Percentiles rank a stretch among this genome's conserved stretches.
Conservation (phyloP, 2,888 invertebrate genomes). For the Agrenia bidenticulata region DNA sequence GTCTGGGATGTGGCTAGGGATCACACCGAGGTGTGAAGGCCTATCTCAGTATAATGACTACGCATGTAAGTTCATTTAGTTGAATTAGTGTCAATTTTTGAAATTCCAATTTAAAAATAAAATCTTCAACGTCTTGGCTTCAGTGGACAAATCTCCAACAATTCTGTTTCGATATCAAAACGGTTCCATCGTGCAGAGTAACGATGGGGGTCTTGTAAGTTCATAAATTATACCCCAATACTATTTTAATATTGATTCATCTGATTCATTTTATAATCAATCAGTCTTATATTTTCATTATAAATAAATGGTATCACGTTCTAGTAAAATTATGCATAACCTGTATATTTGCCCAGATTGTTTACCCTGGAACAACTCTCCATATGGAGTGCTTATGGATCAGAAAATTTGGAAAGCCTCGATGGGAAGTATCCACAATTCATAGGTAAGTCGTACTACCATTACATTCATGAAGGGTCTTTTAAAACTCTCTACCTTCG, state of each 20-base stretch:
- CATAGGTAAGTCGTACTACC: constrained; percentile 19
- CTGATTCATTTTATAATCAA: background rate
- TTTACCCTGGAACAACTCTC: constrained; percentile 66
- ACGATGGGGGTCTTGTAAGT: constrained; percentile 76
- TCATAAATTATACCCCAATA: no score
- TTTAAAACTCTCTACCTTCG: no score
- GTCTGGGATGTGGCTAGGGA: constrained; percentile 61
- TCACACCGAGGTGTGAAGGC: background rate
- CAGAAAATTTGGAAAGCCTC: constrained; percentile 70
- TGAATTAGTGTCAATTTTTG: background rate
- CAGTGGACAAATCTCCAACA: constrained; percentile 41
- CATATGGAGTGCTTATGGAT: constrained; percentile 90
- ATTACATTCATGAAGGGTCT: no score
- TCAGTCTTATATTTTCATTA: no score
- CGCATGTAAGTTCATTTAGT: background rate
- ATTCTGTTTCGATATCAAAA: constrained; percentile 55
- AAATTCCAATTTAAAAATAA: background rate
- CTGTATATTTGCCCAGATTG: constrained; percentile 8
- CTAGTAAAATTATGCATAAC: no score
- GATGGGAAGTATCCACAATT: constrained; percentile 65
- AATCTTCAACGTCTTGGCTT: background rate
- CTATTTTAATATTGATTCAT: background rate
- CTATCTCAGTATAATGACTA: background rate
- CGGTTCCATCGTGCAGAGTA: constrained; percentile 83
- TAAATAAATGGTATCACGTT: no score